These are phyloP conservation scores for Cheilosia scutellata DNA, from an alignment of 2,888 invertebrate genomes.

Conservation along the genomic window DNA sequence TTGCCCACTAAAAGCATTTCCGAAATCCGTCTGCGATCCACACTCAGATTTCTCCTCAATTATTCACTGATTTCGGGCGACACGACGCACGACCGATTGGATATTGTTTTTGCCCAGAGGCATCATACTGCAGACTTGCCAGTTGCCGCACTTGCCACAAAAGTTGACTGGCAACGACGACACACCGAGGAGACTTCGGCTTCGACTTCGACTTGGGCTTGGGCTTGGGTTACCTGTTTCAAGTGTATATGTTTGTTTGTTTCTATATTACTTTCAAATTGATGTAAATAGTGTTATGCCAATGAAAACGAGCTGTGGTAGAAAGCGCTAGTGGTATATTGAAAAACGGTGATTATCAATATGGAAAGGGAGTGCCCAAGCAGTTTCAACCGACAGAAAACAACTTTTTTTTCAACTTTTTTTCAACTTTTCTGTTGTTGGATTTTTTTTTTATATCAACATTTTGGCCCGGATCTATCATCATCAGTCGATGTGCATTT, in stretches of 20 bases:
- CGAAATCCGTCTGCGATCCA: conserved; percentile 20
- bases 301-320: conserved; percentile 13
- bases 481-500: neutral
- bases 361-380: conserved; percentile 12
- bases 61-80: conserved; percentile 29
- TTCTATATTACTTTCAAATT: conserved; percentile 12
- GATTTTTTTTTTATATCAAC: neutral
- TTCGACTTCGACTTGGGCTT: too few species aligned
- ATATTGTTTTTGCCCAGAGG: conserved; percentile 27
- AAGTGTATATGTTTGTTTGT: conserved; percentile 22
- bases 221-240: conserved; percentile 22
- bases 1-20: conserved; percentile 12
- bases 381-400: neutral
- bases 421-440: neutral
- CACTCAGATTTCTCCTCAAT: conserved; percentile 38
- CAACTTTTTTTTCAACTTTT: neutral
- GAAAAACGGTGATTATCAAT: conserved; percentile 18
- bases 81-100: conserved; percentile 16
- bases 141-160: conserved; percentile 13
- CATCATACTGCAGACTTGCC: conserved; percentile 5
- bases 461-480: neutral
- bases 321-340: conserved; percentile 33
- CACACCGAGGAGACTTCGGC: too few species aligned
- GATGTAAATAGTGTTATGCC: conserved; percentile 31
- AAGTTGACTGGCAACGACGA: conserved; percentile 4